These are phyloP conservation scores for Huso huso DNA, from an alignment of 2,797 vertebrate genomes.

Conservation along the genomic window DNA sequence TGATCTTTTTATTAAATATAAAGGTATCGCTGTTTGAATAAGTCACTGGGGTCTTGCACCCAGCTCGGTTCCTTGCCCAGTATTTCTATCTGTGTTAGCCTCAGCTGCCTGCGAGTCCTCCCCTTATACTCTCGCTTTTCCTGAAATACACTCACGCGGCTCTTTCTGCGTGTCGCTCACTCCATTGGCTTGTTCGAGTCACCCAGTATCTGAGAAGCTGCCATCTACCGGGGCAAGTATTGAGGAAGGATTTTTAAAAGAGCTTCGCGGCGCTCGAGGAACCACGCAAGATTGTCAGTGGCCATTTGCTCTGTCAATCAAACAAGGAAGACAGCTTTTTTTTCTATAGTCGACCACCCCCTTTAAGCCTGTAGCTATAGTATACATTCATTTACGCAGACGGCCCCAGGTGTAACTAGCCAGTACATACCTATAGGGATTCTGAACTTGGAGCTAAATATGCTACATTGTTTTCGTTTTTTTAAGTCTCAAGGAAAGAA, in stretches of 20 bases:
- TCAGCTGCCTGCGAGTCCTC: background rate
- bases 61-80: background rate
- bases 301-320: constrained; percentile 71
- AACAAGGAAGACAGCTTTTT: constrained; percentile 25
- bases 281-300: constrained; percentile 57
- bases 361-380: no score
- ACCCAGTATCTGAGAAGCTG: constrained; percentile 51
- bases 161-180: constrained; percentile 24
- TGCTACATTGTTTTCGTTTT: background rate
- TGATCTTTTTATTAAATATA: background rate
- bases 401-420: no score
- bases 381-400: no score
- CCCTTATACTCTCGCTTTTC: constrained; percentile 1
- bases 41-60: background rate
- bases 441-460: no score
- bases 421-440: no score
- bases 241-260: constrained; percentile 78
- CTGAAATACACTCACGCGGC: constrained; percentile 1
- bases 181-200: constrained; percentile 26
- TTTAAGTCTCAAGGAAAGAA: no score
- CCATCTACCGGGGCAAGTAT: constrained; percentile 66
- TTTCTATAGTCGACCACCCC: background rate
- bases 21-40: background rate
- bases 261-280: constrained; percentile 55
- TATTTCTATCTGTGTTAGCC: constrained; percentile 2